Conservation (phyloP, 2,113 vertebrate species). For the Lynx canadensis region DNA sequence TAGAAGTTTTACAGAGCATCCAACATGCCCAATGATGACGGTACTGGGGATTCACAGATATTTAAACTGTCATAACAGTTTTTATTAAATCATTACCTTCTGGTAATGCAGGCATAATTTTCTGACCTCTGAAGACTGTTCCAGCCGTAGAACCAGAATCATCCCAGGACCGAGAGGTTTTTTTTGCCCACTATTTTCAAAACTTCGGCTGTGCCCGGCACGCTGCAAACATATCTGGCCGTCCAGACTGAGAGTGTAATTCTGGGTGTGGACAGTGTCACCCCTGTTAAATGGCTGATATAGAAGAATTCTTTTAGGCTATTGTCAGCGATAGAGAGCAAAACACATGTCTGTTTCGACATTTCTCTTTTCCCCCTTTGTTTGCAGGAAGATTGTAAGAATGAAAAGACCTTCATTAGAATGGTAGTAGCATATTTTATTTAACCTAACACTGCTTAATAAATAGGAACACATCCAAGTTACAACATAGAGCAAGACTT, state of each 20-base stretch:
- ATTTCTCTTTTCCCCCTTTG: conserved; percentile 36
- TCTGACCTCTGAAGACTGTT: neutral
- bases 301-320: conserved; percentile 47
- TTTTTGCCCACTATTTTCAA: neutral
- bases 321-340: conserved; percentile 24
- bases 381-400: conserved; percentile 26
- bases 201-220: neutral
- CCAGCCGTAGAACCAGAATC: neutral
- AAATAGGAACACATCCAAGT: conserved; percentile 47
- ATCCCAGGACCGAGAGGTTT: neutral
- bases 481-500: neutral
- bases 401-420: conserved; percentile 20
- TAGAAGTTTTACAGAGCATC: neutral
- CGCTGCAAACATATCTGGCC: neutral
- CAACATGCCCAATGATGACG: neutral
- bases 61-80: neutral
- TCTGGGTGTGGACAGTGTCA: conserved; percentile 27
- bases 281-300: neutral
- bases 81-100: neutral
- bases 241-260: conserved; percentile 37
- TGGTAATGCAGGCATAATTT: neutral
- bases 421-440: conserved; percentile 44
- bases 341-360: neutral
- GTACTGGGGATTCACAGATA: neutral
- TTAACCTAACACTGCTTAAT: conserved; percentile 54